These are phyloP conservation scores for Cylas formicarius DNA, from an alignment of 1,140 invertebrate genomes.

Conservation along the genomic window DNA sequence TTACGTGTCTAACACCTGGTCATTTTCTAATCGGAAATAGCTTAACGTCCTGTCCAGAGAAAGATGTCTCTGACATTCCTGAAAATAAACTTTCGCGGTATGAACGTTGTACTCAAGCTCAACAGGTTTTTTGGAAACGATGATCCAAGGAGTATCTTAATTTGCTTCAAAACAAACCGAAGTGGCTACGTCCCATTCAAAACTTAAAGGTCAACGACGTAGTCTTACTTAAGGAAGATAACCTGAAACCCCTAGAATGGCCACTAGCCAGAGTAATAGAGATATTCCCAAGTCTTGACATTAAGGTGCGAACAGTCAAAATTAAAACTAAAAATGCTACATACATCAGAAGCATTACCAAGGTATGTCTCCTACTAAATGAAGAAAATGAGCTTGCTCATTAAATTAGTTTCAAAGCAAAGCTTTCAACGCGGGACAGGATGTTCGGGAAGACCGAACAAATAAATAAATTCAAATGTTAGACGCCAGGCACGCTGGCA, in stretches of 20 bases:
- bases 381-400: too few relatives aligned
- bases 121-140: conserved; percentile 33
- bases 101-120: conserved; percentile 13
- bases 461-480: too few relatives aligned
- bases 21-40: conserved; percentile 40
- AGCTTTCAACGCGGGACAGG: too few relatives aligned
- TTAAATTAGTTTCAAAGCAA: too few relatives aligned
- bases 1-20: conserved; percentile 31
- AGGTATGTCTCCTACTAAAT: too few relatives aligned
- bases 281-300: conserved; percentile 37
- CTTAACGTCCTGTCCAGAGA: conserved; percentile 22
- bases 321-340: conserved; percentile 24
- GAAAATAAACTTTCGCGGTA: conserved; percentile 28
- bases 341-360: too few relatives aligned
- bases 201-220: conserved; percentile 26
- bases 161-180: conserved; percentile 15
- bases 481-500: too few relatives aligned
- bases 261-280: conserved; percentile 35
- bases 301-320: conserved; percentile 36
- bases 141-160: conserved; percentile 36
- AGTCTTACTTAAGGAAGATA: conserved; percentile 37
- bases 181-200: conserved; percentile 18
- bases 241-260: conserved; percentile 38
- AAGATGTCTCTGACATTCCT: conserved; percentile 8
- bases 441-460: too few relatives aligned